Conservation (phyloP, 1,140 invertebrate genomes). For the Chironomus tepperi region DNA sequence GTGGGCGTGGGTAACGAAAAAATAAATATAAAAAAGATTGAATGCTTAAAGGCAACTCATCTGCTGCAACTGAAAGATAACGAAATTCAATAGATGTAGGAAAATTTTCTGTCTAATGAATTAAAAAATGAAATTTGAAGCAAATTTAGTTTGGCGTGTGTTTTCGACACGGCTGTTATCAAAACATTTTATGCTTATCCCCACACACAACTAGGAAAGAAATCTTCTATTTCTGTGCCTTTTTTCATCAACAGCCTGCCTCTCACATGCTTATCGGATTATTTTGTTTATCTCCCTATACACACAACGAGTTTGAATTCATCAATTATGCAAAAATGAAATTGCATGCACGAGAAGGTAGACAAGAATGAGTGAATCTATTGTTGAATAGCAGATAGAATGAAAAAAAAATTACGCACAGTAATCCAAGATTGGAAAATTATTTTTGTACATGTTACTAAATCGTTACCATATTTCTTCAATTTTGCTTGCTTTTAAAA, state of each 20-base stretch:
- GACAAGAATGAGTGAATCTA: too few species aligned
- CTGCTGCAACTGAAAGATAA: neutral
- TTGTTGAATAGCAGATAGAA: too few species aligned
- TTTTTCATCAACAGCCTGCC: neutral
- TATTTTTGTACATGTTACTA: constrained; percentile 9
- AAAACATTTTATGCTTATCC: neutral
- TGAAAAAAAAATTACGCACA: neutral
- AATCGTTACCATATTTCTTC: constrained; percentile 4
- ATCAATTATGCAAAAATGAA: constrained; percentile 23
- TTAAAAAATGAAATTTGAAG: neutral
- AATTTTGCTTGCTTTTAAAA: too few species aligned
- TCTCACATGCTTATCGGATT: constrained; percentile 6
- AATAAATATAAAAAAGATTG: neutral
- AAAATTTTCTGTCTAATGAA: constrained; percentile 18
- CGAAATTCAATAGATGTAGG: neutral
- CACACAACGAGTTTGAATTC: neutral
- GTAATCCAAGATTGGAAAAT: neutral
- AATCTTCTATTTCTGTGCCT: too few species aligned
- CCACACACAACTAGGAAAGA: too few species aligned
- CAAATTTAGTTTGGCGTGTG: too few species aligned
- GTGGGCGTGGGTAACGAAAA: too few species aligned
- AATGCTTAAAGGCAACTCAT: neutral
- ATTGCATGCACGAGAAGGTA: neutral
- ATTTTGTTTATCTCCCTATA: neutral
- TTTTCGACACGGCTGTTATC: neutral